Conservation (phyloP, 92 coral and sea anemone species). For the Zoanthus sansibaricus region DNA sequence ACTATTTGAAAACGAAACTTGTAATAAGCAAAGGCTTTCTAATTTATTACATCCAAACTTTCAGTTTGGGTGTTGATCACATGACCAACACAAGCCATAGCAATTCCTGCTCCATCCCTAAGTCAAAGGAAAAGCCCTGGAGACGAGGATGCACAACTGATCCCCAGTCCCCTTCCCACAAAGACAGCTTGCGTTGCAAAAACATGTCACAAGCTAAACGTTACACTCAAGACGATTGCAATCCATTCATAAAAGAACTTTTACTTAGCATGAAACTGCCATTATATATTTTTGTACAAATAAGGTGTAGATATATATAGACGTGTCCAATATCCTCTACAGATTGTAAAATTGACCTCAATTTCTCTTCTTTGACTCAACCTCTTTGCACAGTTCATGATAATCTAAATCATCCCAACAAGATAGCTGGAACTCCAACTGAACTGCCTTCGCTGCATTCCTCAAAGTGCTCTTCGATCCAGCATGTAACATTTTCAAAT, state of each 20-base stretch:
- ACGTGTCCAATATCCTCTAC: background rate
- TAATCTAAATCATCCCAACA: constrained; percentile 29
- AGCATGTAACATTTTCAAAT: constrained; percentile 30
- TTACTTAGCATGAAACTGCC: background rate
- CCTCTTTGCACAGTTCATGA: constrained; percentile 1
- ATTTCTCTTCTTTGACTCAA: constrained; percentile 20
- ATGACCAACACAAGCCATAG: no score
- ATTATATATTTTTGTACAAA: background rate
- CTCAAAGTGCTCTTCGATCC: constrained; percentile 30
- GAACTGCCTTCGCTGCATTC: constrained; percentile 29
- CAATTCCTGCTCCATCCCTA: no score
- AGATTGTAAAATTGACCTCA: background rate
- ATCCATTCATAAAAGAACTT: background rate
- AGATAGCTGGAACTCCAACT: constrained; percentile 2
- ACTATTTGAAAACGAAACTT: no score
- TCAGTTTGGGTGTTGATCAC: no score
- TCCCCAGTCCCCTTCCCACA: no score
- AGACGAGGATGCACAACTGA: no score
- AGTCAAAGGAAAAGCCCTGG: no score
- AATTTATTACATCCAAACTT: no score
- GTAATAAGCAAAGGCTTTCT: no score
- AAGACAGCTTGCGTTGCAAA: no score
- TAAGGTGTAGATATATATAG: no score
- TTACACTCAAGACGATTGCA: background rate
- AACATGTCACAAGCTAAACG: no score